Base-by-base conservation (phyloP, 2,113 vertebrate genomes). In the Catharus minimus region DNA sequence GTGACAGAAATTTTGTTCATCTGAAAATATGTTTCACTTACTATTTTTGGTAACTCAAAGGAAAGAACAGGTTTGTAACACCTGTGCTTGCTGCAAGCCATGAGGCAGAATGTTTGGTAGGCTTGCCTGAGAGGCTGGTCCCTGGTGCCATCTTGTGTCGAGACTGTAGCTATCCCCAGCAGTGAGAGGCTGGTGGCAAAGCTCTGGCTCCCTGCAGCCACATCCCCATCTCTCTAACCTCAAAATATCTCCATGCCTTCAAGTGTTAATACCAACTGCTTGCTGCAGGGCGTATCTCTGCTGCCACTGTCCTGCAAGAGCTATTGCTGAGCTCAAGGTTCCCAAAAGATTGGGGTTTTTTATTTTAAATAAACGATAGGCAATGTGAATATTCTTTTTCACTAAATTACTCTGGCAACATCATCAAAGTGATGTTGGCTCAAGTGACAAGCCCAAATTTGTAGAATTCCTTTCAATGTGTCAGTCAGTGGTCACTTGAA, bases 91-190 rank as follows among this genome's bases (percentile, higher is more conserved):
- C 80, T 74, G n/a, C 17, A 2, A 86, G 39, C 81, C 76, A 13
- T 7, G 28, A 92, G 72, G 62, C 73, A 41, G 38, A 61, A 78
- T 81, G 89, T 73, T 83, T 65, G 58, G 32, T 46, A 90, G 80
- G 44, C 30, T 92, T 88, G 66, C 67, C 28, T 19, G 68, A 94
- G 96, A 97, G 64, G 52, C 73, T 96, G 96, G 95, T 93, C 77
- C 96, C 89, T 93, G 97, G 94, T 86, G 97, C 97, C 97, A 96
- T 76, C 97, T 97, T 97, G 97, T 97, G 97, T 96, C 57, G 39
- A 87, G 71, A 44, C 16, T 27, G 0, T 7, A 72, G 16, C 56
- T 28, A 11, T 72, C 76, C 81, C 32, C 5, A 10, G 33, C 22
- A 7, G 23, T 10, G 56, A 65, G 55, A 33, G 52, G 62, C 32